Evolutionary conservation across 2,113 vertebrate genomes (phyloP), one percentile per base, ranked within the genome.

Genomic region (Dendropsophus ebraccatus): DNA sequence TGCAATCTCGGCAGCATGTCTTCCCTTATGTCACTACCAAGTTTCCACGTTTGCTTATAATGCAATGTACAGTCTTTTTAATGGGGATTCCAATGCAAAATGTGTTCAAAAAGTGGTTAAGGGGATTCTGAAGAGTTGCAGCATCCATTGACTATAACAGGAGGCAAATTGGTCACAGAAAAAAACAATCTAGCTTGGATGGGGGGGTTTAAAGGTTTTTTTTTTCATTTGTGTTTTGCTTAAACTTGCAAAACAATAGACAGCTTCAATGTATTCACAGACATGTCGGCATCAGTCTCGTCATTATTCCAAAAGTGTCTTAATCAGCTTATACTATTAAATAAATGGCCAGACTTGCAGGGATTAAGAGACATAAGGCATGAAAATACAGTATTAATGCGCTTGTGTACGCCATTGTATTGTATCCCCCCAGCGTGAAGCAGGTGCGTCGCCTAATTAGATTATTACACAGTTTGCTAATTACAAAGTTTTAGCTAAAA

Each of bases 321-420:
- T 74, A 58, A 84, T 84, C 82, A 60, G 70, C 82, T 84, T 84
- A 76, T 28, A 45, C 37, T n/a, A 62, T 76, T 84, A 76, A 58
- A 14, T 7, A 62, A 65, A 12, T 62, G 23, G 74, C 17, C 52
- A 84, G 67, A 84, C 82, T 49, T 84, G 37, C 28, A 62, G 35
- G 32, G 37, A 85, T 85, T 79, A 85, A 37, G 28, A 85, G 47
- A 37, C 58, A 78, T 52, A 69, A 70, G 75, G 62, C 74, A 41
- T 41, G 41, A 41, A n/a, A 85, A 79, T 30, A 79, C 28, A 37
- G 78, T 85, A 54, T 54, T 85, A 85, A 85, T 85, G 72, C 62
- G 73, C 73, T 85, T 49, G 49, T 58, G 56, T 30, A 54, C 23
- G 28, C 49, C 28, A 35, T 72, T 52, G 47, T 69, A 13, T 70